Evolutionary conservation across 2,113 vertebrate species (phyloP), one percentile per base, ranked within the genome.

Genomic region (Sterrhoptilus dennistouni): DNA sequence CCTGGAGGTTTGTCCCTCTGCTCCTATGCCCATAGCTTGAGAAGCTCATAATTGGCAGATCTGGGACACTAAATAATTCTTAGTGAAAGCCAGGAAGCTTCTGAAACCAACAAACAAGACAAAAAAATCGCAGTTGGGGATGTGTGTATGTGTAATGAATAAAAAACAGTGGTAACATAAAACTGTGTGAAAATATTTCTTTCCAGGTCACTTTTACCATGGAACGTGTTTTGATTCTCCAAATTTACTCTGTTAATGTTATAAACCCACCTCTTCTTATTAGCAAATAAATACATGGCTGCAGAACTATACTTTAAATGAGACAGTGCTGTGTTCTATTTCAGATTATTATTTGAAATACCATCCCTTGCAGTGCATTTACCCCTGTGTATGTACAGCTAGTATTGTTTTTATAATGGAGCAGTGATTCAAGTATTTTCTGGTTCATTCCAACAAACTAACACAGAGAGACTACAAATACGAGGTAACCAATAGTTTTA

Each of bases 1-100:
- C 94, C 95, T 75, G 44, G 31, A 94, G 95, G 86, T 95, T 92
- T 1, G 6, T 69, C 90, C 66, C 89, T 78, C 52, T 89, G 80
- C 87, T 94, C 56, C 76, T 31, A 16, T n/a, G 83, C 83, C 91
- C 33, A 28, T 8, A 78, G 93, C 72, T 91, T 64, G 50, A 86
- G 79, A 87, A 89, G 61, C 61, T 87, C 50, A 6, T 95, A 93
- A 96, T 3, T 97, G 95, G 89, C 94, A 96, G 87, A 97, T 96
- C 87, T 96, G 89, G 94, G 94, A 95, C 94, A 92, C 77, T 42
- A 95, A 86, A 93, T 79, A 93, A 92, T 63, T 90, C 89, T 68
- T 70, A 79, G 6, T 72, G 85, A 93, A 92, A 72, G 57, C 53
- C 64, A 95, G 77, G 68, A 82, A 95, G 71, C 59, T 80, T 93